Evolutionary conservation across 2,113 vertebrate genomes (phyloP).

Genomic region (Varanus salvator): DNA sequence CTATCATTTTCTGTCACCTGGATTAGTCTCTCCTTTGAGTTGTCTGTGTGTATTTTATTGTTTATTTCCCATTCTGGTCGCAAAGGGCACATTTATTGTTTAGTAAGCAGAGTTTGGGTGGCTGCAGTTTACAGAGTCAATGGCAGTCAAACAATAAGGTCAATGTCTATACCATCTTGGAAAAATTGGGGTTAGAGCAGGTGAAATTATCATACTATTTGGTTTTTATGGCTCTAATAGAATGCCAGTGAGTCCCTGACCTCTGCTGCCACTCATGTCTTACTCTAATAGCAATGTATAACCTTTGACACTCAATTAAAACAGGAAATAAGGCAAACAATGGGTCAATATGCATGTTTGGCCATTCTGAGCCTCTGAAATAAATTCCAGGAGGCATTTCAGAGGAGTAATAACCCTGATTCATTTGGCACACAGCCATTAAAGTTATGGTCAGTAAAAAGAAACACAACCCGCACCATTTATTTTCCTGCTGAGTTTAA

Average conservation of each 20-base stretch:
- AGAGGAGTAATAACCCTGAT: conserved; percentile 51
- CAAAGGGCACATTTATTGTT: conserved; percentile 72
- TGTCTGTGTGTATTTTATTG: conserved; percentile 61
- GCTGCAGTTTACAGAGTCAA: conserved; percentile 79
- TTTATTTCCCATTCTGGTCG: conserved; percentile 67
- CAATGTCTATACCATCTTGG: conserved; percentile 74
- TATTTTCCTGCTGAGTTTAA: conserved; percentile 45
- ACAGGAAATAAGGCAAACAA: conserved; percentile 78
- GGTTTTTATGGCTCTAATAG: conserved; percentile 78
- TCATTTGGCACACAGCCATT: conserved; percentile 39
- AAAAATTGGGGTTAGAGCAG: conserved; percentile 83
- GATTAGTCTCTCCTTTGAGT: conserved; percentile 65
- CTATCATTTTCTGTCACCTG: conserved; percentile 72
- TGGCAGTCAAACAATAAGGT: conserved; percentile 79
- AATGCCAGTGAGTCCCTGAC: conserved; percentile 76
- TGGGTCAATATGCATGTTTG: conserved; percentile 71
- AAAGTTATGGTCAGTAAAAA: conserved; percentile 40
- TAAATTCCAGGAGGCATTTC: conserved; percentile 62
- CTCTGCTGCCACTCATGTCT: conserved; percentile 73
- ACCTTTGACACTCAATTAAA: conserved; percentile 81
- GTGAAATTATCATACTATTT: conserved; percentile 82
- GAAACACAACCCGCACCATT: background rate
- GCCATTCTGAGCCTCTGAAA: conserved; percentile 59
- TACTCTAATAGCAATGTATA: conserved; percentile 74
- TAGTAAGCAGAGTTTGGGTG: conserved; percentile 77